Evolutionary conservation across 2,797 vertebrate genomes (phyloP).

Genomic region (Muraenolepis orangiensis): DNA sequence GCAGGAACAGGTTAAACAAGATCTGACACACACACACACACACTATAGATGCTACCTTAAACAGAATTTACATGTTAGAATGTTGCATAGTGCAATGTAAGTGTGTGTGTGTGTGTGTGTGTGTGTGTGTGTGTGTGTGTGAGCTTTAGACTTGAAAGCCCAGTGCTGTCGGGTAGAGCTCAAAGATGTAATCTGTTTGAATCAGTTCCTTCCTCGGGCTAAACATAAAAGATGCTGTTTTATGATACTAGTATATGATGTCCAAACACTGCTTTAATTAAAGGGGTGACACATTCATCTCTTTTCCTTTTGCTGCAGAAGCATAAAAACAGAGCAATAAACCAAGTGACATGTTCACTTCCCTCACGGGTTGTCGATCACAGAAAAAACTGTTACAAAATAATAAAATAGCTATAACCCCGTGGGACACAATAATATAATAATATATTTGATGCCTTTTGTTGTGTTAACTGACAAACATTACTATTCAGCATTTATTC

Average conservation of each 20-base stretch:
- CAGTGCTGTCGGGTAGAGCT: slow-evolving; percentile 1
- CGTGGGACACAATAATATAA: neutral
- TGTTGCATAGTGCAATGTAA: neutral
- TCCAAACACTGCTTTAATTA: slow-evolving; percentile 63
- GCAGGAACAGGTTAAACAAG: slow-evolving; percentile 60
- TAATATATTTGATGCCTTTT: neutral
- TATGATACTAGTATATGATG: slow-evolving; percentile 44
- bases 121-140: slow-evolving; percentile 12
- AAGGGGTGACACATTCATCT: slow-evolving; percentile 34
- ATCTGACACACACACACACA: slow-evolving; percentile 45
- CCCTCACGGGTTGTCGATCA: neutral
- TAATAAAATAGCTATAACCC: neutral
- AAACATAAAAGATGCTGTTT: slow-evolving; percentile 42
- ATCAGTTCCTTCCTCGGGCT: slow-evolving; percentile 65
- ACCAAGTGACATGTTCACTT: neutral
- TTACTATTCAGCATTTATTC: neutral
- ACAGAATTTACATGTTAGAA: slow-evolving; percentile 38
- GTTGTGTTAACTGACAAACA: neutral
- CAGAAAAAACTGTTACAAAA: neutral
- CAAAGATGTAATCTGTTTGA: slow-evolving; percentile 66
- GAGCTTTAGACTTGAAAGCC: slow-evolving; percentile 33
- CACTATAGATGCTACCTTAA: slow-evolving; percentile 15
- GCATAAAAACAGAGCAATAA: neutral
- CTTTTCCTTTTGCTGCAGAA: neutral
- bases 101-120: slow-evolving; percentile 4